Conservation (phyloP, 2,113 vertebrate genomes). For the Ceyx margarethae region DNA sequence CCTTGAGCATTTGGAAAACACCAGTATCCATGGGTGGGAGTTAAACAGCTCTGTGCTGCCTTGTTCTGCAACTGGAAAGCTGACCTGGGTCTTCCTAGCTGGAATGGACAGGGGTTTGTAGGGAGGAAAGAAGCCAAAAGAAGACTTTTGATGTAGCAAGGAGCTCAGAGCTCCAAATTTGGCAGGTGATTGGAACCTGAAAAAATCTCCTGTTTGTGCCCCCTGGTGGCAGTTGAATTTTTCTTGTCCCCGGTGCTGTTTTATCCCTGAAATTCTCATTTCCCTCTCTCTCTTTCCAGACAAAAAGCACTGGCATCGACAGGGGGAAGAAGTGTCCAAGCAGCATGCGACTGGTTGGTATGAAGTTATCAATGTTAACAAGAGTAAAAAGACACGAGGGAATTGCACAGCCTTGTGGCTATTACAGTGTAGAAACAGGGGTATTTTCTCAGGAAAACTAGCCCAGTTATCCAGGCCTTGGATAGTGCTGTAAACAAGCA, state of each 20-base stretch:
- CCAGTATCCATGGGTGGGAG: fast-evolving
- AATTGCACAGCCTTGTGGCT: neutral
- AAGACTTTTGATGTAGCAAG: neutral
- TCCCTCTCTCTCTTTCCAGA: slow-evolving; percentile 68
- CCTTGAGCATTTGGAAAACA: neutral
- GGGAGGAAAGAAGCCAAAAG: neutral
- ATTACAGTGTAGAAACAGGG: neutral
- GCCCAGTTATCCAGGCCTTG: neutral
- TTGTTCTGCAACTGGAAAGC: neutral
- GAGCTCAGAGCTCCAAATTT: neutral
- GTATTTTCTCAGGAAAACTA: neutral
- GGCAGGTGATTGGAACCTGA: neutral
- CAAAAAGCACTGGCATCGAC: slow-evolving; percentile 96
- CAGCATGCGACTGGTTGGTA: slow-evolving; percentile 98
- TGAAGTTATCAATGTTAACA: slow-evolving; percentile 49
- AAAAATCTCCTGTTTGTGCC: slow-evolving; percentile 5
- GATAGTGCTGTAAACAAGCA: neutral
- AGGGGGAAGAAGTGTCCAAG: slow-evolving; percentile 94
- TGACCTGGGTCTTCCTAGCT: neutral
- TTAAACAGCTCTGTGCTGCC: neutral
- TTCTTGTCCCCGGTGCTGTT: neutral
- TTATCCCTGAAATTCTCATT: slow-evolving; percentile 38
- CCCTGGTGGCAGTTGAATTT: slow-evolving; percentile 40
- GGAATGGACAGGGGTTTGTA: neutral
- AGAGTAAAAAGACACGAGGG: neutral